Evolutionary conservation across 2,797 vertebrate species (phyloP), one percentile per base, ranked within the genome.

Genomic region (Molossus molossus): DNA sequence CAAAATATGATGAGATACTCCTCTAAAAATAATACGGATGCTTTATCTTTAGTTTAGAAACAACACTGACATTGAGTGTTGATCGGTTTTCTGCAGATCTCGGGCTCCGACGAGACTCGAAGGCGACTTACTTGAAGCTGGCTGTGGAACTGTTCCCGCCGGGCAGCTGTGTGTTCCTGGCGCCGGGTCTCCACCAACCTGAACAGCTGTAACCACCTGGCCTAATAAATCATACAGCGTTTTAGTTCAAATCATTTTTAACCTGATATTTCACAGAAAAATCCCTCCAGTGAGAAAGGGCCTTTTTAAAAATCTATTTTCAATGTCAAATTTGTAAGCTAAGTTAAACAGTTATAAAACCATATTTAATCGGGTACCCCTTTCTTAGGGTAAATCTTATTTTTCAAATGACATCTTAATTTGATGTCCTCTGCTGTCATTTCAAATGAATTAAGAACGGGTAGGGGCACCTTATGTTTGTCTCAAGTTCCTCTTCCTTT

Each of bases 101-200:
- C 18, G 57, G 1, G 82, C 53, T 57, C 70, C 17, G 40, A 84
- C 88, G 20, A 76, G 1, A 50, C 27, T 9, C 67, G 29, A 15
- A 0, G 5, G 84, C 58, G n/a, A 96, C 98, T 98, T 91, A 99
- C 99, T 98, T 99, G 99, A 97, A 99, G 99, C 98, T 99, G 99
- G 98, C 98, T 99, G 98, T 99, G 99, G 97, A 99, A 99, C 93
- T 99, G 99, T 85, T 99, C 99, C 97, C 99, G 99, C 97, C 99
- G 99, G 93, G 99, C 99, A 18, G 98, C 98, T 90, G 99, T 99
- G 97, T 99, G 99, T 53, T 99, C 99, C 96, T 99, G 99, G 97
- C 99, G 99, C 98, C 99, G 99, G 96, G 99, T 99, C 98, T 99
- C 99, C 92, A 99, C 99, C 97, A 99, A 98, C 94, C 98, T 99